These are phyloP conservation scores for Grammomys surdaster DNA, from an alignment of 2,113 vertebrate species.

Conservation along the genomic window DNA sequence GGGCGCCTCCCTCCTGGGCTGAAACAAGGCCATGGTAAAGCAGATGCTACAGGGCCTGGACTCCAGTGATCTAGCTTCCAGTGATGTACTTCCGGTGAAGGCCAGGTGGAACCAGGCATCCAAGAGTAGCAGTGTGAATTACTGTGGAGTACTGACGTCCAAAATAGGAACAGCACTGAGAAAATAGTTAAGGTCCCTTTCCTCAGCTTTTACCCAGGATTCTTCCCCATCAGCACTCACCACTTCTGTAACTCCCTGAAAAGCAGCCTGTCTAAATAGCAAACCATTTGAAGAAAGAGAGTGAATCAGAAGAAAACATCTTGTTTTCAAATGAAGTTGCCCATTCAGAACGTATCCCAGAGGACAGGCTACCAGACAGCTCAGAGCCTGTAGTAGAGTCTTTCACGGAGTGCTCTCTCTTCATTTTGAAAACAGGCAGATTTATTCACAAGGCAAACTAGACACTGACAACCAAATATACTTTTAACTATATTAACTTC, in stretches of 20 bases:
- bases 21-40: conserved; percentile 22
- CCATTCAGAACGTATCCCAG: not conserved
- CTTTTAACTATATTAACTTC: conserved; percentile 38
- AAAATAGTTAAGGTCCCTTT: not conserved
- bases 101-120: not conserved
- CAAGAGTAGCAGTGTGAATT: not conserved
- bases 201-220: not conserved
- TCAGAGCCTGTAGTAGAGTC: not conserved
- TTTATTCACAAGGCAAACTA: not conserved
- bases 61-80: not conserved
- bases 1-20: not conserved
- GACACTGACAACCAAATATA: not conserved
- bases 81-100: not conserved
- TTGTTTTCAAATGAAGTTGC: not conserved
- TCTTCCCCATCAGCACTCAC: not conserved
- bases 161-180: not conserved
- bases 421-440: not conserved
- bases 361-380: not conserved
- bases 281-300: not conserved
- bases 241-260: not conserved
- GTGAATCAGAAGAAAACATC: not conserved
- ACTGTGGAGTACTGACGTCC: not conserved
- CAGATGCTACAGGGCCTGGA: not conserved
- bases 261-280: not conserved
- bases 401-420: not conserved